Evolutionary conservation across 2,113 vertebrate genomes (phyloP).

Genomic region (Aramus guarauna): DNA sequence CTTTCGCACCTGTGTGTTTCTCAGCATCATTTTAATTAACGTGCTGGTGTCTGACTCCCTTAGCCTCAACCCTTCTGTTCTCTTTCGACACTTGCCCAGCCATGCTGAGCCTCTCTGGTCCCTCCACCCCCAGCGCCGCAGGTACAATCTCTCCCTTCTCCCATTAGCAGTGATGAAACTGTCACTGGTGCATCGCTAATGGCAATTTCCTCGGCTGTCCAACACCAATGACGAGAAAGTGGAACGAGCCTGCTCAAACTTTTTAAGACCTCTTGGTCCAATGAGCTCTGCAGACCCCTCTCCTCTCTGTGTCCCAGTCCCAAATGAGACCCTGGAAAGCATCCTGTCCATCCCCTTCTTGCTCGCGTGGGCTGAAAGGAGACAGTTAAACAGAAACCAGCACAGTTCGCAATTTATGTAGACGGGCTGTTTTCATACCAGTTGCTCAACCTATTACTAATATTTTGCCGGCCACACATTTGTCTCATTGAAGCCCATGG

Average conservation of each 20-base stretch:
- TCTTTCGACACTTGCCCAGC: neutral
- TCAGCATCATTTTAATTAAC: neutral
- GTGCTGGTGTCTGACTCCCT: neutral
- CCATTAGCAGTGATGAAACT: neutral
- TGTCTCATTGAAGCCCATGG: neutral
- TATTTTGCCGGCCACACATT: neutral
- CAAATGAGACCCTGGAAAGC: neutral
- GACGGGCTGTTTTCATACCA: neutral
- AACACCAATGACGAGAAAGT: neutral
- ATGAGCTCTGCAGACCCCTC: neutral
- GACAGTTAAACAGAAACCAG: neutral
- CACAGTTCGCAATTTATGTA: neutral
- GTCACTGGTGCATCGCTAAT: neutral
- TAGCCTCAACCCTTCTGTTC: neutral
- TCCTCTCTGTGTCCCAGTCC: neutral
- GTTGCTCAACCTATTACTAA: conserved; percentile 1
- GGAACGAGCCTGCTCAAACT: neutral
- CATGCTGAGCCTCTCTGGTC: neutral
- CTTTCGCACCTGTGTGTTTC: neutral
- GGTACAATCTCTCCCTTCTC: neutral
- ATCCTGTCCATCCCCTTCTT: neutral
- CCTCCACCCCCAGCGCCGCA: neutral
- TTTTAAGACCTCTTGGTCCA: neutral
- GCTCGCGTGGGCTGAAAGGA: neutral
- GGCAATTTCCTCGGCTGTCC: neutral